A percentile compares a stretch with the other conserved stretches of the same genome.
These are phyloP conservation scores for Amia ocellicauda DNA, from an alignment of 2,113 vertebrate genomes.

Conservation along the genomic window DNA sequence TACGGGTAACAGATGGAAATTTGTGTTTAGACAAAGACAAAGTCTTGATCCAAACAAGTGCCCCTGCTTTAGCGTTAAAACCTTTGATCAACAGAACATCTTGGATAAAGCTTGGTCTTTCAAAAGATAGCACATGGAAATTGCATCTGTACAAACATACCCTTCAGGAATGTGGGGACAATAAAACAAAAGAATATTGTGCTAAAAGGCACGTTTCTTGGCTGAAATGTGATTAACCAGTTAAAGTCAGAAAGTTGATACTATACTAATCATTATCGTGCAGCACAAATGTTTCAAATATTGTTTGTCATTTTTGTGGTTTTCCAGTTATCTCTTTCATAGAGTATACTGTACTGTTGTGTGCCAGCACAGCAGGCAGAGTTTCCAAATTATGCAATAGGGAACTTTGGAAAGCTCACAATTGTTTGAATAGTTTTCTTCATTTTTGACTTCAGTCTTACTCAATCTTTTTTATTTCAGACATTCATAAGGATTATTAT, in stretches of 20 bases:
- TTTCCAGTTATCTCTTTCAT: no score
- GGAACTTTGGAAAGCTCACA: no score
- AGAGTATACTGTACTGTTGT: no score
- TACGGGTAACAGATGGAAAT: slow-evolving; percentile 91
- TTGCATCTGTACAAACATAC: slow-evolving; percentile 98
- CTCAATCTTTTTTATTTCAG: no score
- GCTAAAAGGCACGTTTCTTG: slow-evolving; percentile 47
- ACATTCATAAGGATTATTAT: no score
- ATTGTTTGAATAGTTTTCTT: no score
- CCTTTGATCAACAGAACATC: slow-evolving; percentile 94
- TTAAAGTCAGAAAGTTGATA: slow-evolving; percentile 48
- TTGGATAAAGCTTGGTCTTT: slow-evolving; percentile 77
- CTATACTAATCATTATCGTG: slow-evolving; percentile 49
- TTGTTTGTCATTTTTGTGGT: no score
- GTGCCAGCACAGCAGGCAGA: no score
- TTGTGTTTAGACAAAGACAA: slow-evolving; percentile 70
- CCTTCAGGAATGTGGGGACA: slow-evolving; percentile 78
- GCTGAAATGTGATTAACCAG: slow-evolving; percentile 45
- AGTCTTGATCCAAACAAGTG: slow-evolving; percentile 79
- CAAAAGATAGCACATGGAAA: slow-evolving; percentile 69
- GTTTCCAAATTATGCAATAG: no score
- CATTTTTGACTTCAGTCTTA: no score
- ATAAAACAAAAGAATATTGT: slow-evolving; percentile 67
- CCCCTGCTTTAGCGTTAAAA: slow-evolving; percentile 73
- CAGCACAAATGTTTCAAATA: no score